Percentiles rank a stretch among this genome's conserved stretches.
These are phyloP conservation scores for Melinopterus prodromus DNA, from an alignment of 2,888 invertebrate species.

Conservation along the genomic window DNA sequence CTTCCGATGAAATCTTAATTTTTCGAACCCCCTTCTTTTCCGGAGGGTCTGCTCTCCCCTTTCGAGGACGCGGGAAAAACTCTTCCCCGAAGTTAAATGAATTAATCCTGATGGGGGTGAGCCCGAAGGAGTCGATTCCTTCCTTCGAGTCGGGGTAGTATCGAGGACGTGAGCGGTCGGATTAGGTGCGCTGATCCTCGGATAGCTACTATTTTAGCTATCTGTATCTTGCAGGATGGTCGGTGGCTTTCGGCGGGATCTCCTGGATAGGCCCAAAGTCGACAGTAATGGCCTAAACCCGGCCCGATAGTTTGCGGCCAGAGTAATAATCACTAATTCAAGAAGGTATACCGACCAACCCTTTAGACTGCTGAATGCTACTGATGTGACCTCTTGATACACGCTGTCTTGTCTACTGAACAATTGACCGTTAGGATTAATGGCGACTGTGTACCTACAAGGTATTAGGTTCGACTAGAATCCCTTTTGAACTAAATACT, in stretches of 20 bases:
- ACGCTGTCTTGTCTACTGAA: background rate
- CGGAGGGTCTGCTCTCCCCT: constrained; percentile 7
- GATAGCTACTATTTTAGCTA: constrained; percentile 51
- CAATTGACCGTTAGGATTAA: background rate
- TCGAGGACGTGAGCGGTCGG: constrained; percentile 36
- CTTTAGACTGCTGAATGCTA: background rate
- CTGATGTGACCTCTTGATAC: background rate
- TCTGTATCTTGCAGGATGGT: constrained; percentile 55
- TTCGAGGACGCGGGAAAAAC: constrained; percentile 36
- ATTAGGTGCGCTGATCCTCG: constrained; percentile 45
- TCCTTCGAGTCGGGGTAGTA: constrained; percentile 17
- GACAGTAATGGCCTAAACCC: constrained; percentile 45
- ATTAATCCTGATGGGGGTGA: constrained; percentile 45
- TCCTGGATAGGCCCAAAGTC: constrained; percentile 43
- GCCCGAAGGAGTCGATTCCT: constrained; percentile 14
- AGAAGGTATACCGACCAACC: constrained; percentile 16
- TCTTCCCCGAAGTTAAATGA: constrained; percentile 46
- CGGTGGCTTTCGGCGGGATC: constrained; percentile 50
- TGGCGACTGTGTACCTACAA: too few species aligned
- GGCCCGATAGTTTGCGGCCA: constrained; percentile 48
- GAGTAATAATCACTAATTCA: constrained; percentile 48
- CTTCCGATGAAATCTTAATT: constrained; percentile 36
- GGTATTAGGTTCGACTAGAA: too few species aligned
- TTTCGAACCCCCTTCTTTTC: constrained; percentile 28
- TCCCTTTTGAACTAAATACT: too few species aligned